Percentiles rank a stretch among this genome's conserved stretches.
Conservation (phyloP, 2,888 invertebrate genomes). For the Mamestra brassicae region DNA sequence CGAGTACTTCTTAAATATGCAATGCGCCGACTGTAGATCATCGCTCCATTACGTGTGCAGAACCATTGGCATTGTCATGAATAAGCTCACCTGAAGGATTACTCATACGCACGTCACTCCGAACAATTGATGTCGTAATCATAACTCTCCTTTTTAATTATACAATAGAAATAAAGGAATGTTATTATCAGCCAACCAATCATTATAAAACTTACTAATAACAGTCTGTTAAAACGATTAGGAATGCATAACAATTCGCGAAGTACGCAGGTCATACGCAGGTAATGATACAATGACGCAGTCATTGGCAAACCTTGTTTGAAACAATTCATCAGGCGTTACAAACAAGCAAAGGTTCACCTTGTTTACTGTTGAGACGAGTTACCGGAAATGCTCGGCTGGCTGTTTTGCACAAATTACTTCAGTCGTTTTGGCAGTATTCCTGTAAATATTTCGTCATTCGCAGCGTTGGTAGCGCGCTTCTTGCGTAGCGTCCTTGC, state of each 20-base stretch:
- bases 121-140: constrained; percentile 63
- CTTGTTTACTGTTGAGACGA: constrained; percentile 48
- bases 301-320: constrained; percentile 18
- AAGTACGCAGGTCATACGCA: constrained; percentile 15
- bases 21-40: constrained; percentile 41
- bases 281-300: constrained; percentile 25
- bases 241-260: constrained; percentile 22
- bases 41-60: constrained; percentile 48
- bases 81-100: constrained; percentile 48
- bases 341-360: constrained; percentile 31
- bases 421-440: constrained; percentile 53
- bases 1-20: constrained; percentile 17
- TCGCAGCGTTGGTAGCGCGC: constrained; percentile 27
- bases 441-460: constrained; percentile 53
- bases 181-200: constrained; percentile 43
- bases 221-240: constrained; percentile 34
- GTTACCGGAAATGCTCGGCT: constrained; percentile 44
- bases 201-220: constrained; percentile 32
- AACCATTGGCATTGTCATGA: constrained; percentile 52
- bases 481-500: constrained; percentile 45
- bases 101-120: constrained; percentile 58
- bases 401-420: constrained; percentile 36
- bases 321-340: constrained; percentile 17
- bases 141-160: constrained; percentile 59
- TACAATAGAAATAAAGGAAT: constrained; percentile 55